These are phyloP conservation scores for Calephelis perditalis DNA, from an alignment of 2,888 invertebrate species.

Conservation along the genomic window DNA sequence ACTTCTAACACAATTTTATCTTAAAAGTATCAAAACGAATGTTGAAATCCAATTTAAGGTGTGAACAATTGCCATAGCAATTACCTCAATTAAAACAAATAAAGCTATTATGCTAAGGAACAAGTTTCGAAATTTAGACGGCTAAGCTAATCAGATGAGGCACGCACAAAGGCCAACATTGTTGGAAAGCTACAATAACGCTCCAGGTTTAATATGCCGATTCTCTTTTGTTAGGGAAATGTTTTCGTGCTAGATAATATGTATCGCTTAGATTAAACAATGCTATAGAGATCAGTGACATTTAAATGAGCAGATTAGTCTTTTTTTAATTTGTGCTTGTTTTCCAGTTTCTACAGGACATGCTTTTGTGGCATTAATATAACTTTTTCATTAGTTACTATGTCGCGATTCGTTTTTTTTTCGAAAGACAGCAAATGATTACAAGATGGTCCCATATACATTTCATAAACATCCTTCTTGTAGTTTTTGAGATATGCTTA, in stretches of 20 bases:
- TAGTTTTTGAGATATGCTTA: too few relatives aligned
- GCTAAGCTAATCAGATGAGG: conserved; percentile 32
- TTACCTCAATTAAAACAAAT: conserved; percentile 25
- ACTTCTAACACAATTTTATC: neutral
- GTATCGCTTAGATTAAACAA: neutral
- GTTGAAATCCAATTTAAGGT: conserved; percentile 24
- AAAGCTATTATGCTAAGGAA: conserved; percentile 24
- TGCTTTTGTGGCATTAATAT: too few relatives aligned
- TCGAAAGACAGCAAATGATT: too few relatives aligned
- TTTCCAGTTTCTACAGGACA: too few relatives aligned
- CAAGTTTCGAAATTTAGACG: conserved; percentile 35
- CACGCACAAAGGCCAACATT: conserved; percentile 33
- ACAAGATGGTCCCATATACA: too few relatives aligned
- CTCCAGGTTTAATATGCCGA: conserved; percentile 33
- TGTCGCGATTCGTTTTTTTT: too few relatives aligned
- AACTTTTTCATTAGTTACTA: too few relatives aligned
- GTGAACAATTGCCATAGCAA: conserved; percentile 24
- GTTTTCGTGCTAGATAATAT: conserved; percentile 11
- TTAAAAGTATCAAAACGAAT: conserved; percentile 9
- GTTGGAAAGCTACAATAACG: conserved; percentile 32
- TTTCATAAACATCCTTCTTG: too few relatives aligned
- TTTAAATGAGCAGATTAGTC: too few relatives aligned
- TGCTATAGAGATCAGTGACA: neutral
- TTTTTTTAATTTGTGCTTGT: too few relatives aligned
- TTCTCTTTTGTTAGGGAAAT: conserved; percentile 25